phyloP scores from a whole-genome alignment of 2,113 vertebrate species.

The Sorex araneus region DNA sequence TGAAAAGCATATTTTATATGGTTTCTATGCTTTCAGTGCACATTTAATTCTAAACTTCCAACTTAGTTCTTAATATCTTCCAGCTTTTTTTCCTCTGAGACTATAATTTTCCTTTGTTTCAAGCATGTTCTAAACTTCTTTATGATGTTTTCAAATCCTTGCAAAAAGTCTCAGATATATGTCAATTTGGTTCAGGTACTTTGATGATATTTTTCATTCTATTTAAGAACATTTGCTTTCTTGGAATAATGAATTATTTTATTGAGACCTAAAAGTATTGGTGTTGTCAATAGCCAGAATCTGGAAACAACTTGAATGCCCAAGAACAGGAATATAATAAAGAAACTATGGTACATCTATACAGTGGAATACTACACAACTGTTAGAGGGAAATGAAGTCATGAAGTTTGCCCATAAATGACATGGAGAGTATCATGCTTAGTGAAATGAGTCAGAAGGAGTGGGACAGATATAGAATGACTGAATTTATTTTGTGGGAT shows the following conservation, averaged over 20 bases:
- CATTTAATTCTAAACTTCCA: not conserved
- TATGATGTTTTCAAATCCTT: not conserved
- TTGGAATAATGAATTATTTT: not conserved
- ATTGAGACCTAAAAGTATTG: not conserved
- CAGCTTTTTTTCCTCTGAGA: not conserved
- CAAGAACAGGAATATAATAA: no score
- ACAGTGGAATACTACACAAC: no score
- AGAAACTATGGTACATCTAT: no score
- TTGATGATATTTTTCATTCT: not conserved
- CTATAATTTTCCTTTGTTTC: not conserved
- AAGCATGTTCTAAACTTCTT: not conserved
- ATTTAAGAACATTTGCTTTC: not conserved
- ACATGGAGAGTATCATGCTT: no score
- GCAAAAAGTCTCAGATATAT: not conserved
- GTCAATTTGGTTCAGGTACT: not conserved
- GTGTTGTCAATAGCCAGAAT: not conserved
- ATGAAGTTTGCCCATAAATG: no score
- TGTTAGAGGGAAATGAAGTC: no score
- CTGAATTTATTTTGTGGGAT: no score
- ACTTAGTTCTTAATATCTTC: not conserved
- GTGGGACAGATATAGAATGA: no score
- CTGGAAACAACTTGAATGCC: no score
- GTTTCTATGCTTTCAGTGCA: not conserved
- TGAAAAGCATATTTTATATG: not conserved
- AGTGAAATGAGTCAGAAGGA: no score